Evolutionary conservation across 2,888 invertebrate genomes (phyloP), one percentile per base, ranked within the genome.

Genomic region (Ormyrus rosae): DNA sequence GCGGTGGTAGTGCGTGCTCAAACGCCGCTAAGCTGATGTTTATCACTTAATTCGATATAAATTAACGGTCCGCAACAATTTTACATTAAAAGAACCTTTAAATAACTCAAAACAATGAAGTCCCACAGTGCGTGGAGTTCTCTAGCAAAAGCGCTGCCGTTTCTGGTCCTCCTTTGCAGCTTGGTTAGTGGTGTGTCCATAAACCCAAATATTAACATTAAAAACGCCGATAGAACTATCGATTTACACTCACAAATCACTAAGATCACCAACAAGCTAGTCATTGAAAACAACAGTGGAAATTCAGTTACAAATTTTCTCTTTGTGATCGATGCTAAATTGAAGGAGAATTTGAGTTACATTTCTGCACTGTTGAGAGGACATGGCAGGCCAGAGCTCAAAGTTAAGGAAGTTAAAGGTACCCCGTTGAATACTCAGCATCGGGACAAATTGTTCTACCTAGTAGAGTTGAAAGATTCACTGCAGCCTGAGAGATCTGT

Each of bases 201-300:
- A 11, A 86, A 88, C 56, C 69, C 92, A 83, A 93, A 94, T 84
- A 87, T 96, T 83, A 92, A 93, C 81, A 92, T 96, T 82, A 95
- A 94, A 90, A 96, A 96, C 92, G 96, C 96, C 34, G 97, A 98
- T 83, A 93, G 97, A 88, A 94, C 94, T 70, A 94, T 99, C 85
- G 98, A 99, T 91, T 92, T 98, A 83, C 93, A 96, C 6, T 95
- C 97, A 7, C 98, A 98, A 91, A 93, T 99, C 80, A 97, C 97
- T 3, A 98, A 97, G 92, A 94, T 96, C 74, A 92, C 94, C 11
- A 92, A 94, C 53, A 95, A 95, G 91, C 93, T 98, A 87, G 95
- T 95, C 84, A 89, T 98, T 85, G 96, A 98, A 91, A 98, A 98
- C 90, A 93, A 93, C 85, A 96, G 96, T 74, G 95, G 95, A 88